Conservation (phyloP, 1,140 invertebrate species). For the Drosophila mauritiana region DNA sequence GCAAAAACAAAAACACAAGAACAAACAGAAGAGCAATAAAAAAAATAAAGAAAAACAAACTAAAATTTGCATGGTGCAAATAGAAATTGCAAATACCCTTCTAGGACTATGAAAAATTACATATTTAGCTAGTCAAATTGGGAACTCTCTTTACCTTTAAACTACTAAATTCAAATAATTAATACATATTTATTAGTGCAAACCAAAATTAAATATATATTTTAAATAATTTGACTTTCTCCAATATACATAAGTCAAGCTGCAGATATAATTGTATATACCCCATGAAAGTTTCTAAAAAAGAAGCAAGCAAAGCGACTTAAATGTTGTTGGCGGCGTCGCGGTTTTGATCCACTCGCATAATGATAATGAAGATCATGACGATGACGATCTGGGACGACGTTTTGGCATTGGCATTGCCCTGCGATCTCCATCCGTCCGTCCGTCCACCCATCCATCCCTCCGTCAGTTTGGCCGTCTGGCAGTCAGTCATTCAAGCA, state of each 20-base stretch:
- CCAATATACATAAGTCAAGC: background rate
- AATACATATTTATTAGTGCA: too few species aligned
- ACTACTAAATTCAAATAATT: too few species aligned
- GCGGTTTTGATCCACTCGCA: slow-evolving; percentile 79
- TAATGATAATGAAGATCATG: slow-evolving; percentile 78
- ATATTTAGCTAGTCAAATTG: too few species aligned
- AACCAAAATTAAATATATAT: too few species aligned
- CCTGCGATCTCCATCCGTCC: slow-evolving; percentile 14
- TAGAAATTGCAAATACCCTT: slow-evolving; percentile 15
- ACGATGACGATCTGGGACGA: slow-evolving; percentile 58
- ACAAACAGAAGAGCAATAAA: slow-evolving; percentile 1
- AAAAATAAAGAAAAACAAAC: slow-evolving; percentile 1
- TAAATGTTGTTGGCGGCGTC: slow-evolving; percentile 64
- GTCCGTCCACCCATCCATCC: background rate
- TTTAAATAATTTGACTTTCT: background rate
- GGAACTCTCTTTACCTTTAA: too few species aligned
- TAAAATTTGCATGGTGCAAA: background rate
- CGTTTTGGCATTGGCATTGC: slow-evolving; percentile 72
- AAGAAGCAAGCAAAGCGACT: slow-evolving; percentile 20
- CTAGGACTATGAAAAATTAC: too few species aligned
- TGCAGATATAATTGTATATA: background rate
- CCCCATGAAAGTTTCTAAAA: slow-evolving; percentile 1
- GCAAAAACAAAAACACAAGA: slow-evolving; percentile 56
- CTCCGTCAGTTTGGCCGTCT: slow-evolving; percentile 5
- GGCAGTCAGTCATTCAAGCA: slow-evolving; percentile 59